Base-by-base conservation (phyloP, 2,113 vertebrate genomes). In the Bothrops jararaca region DNA sequence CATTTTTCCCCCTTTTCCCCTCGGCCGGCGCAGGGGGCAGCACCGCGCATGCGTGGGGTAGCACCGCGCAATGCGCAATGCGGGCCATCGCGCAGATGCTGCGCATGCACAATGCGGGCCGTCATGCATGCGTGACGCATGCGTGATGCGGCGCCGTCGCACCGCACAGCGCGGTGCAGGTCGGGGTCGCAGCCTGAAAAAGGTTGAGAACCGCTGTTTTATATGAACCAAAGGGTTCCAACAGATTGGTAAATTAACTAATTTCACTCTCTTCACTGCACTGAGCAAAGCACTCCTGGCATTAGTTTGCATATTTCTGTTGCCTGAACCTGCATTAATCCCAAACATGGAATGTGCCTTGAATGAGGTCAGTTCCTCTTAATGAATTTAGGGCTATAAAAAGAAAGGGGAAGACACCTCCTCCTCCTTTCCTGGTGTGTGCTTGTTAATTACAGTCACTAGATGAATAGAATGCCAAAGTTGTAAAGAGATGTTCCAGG, bases 361-460 rank as follows among this genome's bases (percentile, higher is more conserved):
- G 45, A 91, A 93, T 89, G 93, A 93, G 90, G 90, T 91, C 93
- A 93, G 20, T 87, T 54, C 69, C 29, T 56, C 45, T 64, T 89
- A 91, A 91, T 91, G 90, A 89, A 89, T 89, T 52, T 91, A 10
- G 90, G 54, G 53, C 90, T 91, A 60, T 89, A 85, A 91, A 60
- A 89, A 93, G 89, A 88, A 80, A 89, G 34, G 57, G 29, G 39
- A 50, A 53, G 53, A 52, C 22, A 39, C 18, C 69, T 4, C 52
- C 58, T 29, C 39, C 4, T 50, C 58, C 85, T 91, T 15, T 69
- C 29, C 12, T 13, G 64, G 87, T 89, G 69, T 93, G 90, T n/a
- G 69, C 87, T 89, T 89, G 86, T 91, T 91, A 93, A 93, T 91
- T 93, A 91, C 64, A 91, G 90, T 69, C 90, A 86, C 90, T 26